A percentile compares a stretch with the other conserved stretches of the same genome.
Conservation (phyloP, 2,888 invertebrate genomes). For the Hirtodrosophila histrioides region DNA sequence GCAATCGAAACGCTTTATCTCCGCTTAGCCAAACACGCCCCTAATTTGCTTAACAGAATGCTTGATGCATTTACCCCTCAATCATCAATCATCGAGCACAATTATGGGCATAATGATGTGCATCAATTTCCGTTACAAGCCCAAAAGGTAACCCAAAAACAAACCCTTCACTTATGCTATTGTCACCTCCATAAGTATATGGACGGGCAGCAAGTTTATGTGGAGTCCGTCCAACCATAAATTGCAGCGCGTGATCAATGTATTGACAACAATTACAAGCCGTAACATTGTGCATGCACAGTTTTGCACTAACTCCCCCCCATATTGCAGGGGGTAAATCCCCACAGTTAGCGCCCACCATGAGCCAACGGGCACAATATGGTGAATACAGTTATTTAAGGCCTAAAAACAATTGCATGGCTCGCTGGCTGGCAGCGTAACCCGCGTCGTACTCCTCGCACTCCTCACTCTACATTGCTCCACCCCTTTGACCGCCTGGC, state of each 20-base stretch:
- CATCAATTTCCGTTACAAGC: conserved; percentile 54
- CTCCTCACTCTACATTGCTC: not conserved
- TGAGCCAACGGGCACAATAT: conserved; percentile 12
- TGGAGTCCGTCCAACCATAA: conserved; percentile 51
- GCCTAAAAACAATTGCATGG: conserved; percentile 71
- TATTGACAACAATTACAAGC: conserved; percentile 67
- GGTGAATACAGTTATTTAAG: conserved; percentile 67
- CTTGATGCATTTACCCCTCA: not conserved
- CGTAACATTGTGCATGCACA: conserved; percentile 65
- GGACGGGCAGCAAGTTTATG: conserved; percentile 27
- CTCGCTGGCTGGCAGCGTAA: conserved; percentile 47
- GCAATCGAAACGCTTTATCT: too few relatives aligned
- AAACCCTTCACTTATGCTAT: conserved; percentile 52
- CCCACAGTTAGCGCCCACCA: conserved; percentile 50
- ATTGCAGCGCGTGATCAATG: conserved; percentile 61
- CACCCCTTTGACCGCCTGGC: not conserved
- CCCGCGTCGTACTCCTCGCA: not conserved
- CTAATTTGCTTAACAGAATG: not conserved
- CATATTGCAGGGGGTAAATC: conserved; percentile 29
- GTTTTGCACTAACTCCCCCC: conserved; percentile 28
- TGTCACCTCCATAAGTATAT: conserved; percentile 51
- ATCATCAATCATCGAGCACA: conserved; percentile 18
- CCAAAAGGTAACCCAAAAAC: conserved; percentile 14
- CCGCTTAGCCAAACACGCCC: not conserved
- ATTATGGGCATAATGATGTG: conserved; percentile 28